These are phyloP conservation scores for Taurulus bubalis DNA, from an alignment of 2,113 vertebrate species.

Conservation along the genomic window DNA sequence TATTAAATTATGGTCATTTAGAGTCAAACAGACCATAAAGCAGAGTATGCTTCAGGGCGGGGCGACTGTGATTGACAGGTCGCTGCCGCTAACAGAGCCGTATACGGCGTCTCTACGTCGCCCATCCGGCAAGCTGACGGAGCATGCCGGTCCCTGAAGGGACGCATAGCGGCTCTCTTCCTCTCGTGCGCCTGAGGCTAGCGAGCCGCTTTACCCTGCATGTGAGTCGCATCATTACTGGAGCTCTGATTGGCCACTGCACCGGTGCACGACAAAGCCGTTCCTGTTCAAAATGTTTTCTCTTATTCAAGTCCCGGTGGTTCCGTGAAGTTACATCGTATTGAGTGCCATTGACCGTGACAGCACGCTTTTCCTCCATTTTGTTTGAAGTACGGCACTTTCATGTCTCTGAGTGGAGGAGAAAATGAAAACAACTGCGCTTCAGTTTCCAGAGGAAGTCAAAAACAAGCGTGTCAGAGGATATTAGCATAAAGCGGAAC, in stretches of 20 bases:
- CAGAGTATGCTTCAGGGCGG: too few species aligned
- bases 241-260: background rate
- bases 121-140: background rate
- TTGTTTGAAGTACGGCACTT: background rate
- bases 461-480: slow-evolving; percentile 3
- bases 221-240: slow-evolving; percentile 6
- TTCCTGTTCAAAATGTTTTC: background rate
- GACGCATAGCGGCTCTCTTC: background rate
- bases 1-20: background rate
- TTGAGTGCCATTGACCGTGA: background rate
- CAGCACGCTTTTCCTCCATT: background rate
- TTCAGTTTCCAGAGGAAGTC: background rate
- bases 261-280: background rate
- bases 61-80: too few species aligned
- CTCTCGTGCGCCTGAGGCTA: background rate
- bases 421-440: slow-evolving; percentile 17
- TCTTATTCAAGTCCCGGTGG: background rate
- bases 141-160: background rate
- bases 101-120: too few species aligned
- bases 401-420: background rate
- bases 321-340: background rate
- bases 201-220: background rate
- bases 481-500: background rate
- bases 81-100: too few species aligned
- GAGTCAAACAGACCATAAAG: background rate